A percentile compares a stretch with the other conserved stretches of the same genome.
These are phyloP conservation scores for Chitala chitala DNA, from an alignment of 2,113 vertebrate species.

Conservation along the genomic window DNA sequence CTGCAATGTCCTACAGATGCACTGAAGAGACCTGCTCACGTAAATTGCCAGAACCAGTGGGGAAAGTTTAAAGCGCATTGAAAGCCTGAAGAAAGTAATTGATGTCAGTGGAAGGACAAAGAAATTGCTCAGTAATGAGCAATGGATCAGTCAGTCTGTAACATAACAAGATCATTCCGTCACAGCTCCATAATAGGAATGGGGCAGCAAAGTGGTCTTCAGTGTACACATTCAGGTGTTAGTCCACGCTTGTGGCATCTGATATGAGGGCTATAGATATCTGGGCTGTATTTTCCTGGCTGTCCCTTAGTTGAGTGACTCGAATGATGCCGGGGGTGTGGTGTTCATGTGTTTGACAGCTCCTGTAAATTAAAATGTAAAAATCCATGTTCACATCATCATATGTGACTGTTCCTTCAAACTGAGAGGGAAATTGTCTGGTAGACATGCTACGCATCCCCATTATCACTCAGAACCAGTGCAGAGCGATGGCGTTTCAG, in stretches of 20 bases:
- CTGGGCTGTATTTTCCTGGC: neutral
- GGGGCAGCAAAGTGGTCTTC: too few relatives aligned
- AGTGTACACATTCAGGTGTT: too few relatives aligned
- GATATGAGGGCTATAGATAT: too few relatives aligned
- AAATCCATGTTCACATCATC: neutral
- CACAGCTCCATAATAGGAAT: too few relatives aligned
- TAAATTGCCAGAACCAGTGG: neutral
- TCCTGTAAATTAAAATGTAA: conserved; percentile 3
- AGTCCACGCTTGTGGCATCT: too few relatives aligned
- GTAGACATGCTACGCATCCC: neutral
- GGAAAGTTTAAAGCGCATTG: too few relatives aligned
- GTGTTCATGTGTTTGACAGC: neutral
- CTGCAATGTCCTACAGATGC: neutral
- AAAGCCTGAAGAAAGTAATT: neutral
- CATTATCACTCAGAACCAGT: neutral
- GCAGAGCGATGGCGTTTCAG: neutral
- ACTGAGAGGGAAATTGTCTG: neutral
- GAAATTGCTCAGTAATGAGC: too few relatives aligned
- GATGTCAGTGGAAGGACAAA: too few relatives aligned
- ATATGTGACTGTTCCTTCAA: neutral
- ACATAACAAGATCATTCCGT: too few relatives aligned
- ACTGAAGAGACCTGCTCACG: neutral
- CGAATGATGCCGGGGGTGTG: too few relatives aligned
- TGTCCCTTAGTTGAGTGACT: neutral
- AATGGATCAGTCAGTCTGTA: too few relatives aligned